Evolutionary conservation across 1,140 invertebrate genomes (phyloP), one percentile per base, ranked within the genome.

Genomic region (Pogonognathellus flavescens): DNA sequence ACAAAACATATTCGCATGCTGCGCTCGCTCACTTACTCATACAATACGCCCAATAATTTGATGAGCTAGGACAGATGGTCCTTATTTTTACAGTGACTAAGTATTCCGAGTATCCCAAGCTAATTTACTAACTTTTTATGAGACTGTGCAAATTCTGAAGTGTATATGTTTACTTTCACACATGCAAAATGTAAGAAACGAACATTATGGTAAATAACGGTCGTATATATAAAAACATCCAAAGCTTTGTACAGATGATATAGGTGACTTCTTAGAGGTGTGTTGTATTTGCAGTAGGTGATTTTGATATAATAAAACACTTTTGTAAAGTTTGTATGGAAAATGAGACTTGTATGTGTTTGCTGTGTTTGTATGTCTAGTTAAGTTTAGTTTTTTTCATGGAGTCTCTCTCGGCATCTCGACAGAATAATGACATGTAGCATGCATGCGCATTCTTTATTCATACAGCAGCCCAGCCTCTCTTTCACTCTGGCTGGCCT

Each of bases 341-440:
- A 41, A 41, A 41, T 41, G 31, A 41, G 31, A 41, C 31, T 3
- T 6, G 6, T 41, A 41, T 41, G 31, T 41, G 31, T 41, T 3
- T 6, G 31, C 2, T 41, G 31, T 41, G 31, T 41, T 41, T 41
- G 31, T 41, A 41, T 41, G 31, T n/a, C 53, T 14, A 57, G 53
- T 57, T 57, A 57, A 57, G 11, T 57, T 4, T 57, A 76, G 31
- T 76, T 41, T 76, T n/a, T 76, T 76, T 76, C 70, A 76, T 76
- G 70, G 70, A 76, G 70, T 76, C 70, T 76, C 66, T 25, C 16
- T 76, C 31, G 31, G 70, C 70, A 49, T 50, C 70, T 49, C 70
- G 70, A 76, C 70, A 76, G 70, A 76, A 76, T 76, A 76, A 76
- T 76, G 70, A 76, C 70, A 76, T 76, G 70, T 76, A 76, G 70